Conservation (phyloP, 2,113 vertebrate genomes). For the Pundamilia nyererei region DNA sequence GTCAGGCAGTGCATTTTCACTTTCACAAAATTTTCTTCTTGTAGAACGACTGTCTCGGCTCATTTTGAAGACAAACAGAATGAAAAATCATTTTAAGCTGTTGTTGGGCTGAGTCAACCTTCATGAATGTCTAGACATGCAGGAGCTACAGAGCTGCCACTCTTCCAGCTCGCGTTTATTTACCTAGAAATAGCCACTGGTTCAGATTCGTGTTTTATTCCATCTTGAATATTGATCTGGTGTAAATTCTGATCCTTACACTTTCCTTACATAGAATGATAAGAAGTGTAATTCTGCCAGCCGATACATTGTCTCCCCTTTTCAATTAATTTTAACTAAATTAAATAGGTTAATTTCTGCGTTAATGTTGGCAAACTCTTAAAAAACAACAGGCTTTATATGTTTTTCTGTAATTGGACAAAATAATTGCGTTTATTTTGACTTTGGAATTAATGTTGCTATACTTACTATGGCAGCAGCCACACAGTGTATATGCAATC, state of each 20-base stretch:
- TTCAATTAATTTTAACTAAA: background rate
- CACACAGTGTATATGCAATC: background rate
- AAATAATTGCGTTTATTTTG: background rate
- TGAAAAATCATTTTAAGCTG: background rate
- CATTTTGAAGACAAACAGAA: background rate
- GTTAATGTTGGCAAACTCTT: background rate
- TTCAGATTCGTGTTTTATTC: background rate
- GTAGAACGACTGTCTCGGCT: background rate
- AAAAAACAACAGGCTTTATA: background rate
- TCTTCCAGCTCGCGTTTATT: background rate
- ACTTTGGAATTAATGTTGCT: background rate
- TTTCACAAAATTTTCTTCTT: background rate
- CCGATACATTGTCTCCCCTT: background rate
- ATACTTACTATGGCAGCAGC: background rate
- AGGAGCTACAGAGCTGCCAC: background rate
- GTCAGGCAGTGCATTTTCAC: background rate
- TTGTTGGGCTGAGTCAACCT: background rate
- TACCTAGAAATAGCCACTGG: background rate
- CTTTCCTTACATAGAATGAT: background rate
- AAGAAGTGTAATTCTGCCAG: background rate
- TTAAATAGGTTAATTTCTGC: accelerated
- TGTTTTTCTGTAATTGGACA: background rate
- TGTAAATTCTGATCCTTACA: background rate
- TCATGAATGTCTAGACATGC: background rate
- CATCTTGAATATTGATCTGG: background rate